Evolutionary conservation across 2,888 invertebrate genomes (phyloP).

Genomic region (Sphaerophoria rueppellii): DNA sequence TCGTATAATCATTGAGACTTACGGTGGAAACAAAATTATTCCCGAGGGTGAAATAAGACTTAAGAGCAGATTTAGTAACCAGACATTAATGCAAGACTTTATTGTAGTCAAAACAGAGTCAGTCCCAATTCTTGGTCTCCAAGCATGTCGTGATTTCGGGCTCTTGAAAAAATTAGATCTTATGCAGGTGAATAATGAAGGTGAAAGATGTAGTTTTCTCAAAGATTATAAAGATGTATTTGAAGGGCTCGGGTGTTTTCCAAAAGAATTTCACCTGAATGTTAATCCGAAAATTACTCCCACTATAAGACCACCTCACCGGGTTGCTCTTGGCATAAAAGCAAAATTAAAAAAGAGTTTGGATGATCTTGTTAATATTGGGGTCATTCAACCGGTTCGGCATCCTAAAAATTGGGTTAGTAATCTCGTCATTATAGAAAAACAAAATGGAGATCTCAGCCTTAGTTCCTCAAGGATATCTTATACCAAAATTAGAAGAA

Average conservation of each 20-base stretch:
- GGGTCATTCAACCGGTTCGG: too few relatives aligned
- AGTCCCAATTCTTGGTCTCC: too few relatives aligned
- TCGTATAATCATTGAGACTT: conserved; percentile 23
- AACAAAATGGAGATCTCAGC: conserved; percentile 12
- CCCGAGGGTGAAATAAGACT: conserved; percentile 12
- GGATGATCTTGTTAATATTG: too few relatives aligned
- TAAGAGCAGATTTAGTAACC: not conserved
- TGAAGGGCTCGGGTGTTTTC: conserved; percentile 29
- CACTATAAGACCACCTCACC: conserved; percentile 4
- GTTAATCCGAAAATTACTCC: conserved; percentile 10
- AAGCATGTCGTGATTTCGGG: conserved; percentile 20
- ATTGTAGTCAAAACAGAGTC: conserved; percentile 27
- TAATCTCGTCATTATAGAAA: too few relatives aligned
- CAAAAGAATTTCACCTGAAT: conserved; percentile 20
- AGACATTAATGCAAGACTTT: not conserved
- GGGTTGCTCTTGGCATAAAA: too few relatives aligned
- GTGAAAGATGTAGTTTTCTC: conserved; percentile 21
- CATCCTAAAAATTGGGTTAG: too few relatives aligned
- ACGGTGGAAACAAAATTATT: conserved; percentile 14
- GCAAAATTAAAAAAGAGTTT: too few relatives aligned
- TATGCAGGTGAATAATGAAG: not conserved
- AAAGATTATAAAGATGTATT: conserved; percentile 28
- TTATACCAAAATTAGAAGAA: conserved; percentile 34
- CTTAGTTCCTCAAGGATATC: conserved; percentile 2
- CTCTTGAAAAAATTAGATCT: conserved; percentile 24